These are phyloP conservation scores for Aotus griseimembra DNA, from an alignment of 2,797 vertebrate genomes.

Conservation along the genomic window DNA sequence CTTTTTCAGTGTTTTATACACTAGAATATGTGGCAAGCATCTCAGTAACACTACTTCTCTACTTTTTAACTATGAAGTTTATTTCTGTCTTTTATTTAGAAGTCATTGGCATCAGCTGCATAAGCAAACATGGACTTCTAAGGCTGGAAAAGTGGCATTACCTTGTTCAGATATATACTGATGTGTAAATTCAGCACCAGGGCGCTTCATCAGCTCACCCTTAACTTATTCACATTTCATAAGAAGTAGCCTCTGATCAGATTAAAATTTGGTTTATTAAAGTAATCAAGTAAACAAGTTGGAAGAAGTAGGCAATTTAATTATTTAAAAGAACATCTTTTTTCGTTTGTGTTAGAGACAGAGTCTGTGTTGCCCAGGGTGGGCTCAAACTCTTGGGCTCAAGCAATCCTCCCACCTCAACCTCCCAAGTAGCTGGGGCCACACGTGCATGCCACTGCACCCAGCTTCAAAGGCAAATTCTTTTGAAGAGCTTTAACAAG, in stretches of 20 bases:
- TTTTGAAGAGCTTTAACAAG: slow-evolving; percentile 28
- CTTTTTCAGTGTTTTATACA: slow-evolving; percentile 20
- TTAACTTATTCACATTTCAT: slow-evolving; percentile 43
- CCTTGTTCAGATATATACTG: not conserved
- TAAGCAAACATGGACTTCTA: not conserved
- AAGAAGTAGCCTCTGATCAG: not conserved
- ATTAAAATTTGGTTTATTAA: slow-evolving; percentile 28
- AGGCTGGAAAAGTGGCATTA: not conserved
- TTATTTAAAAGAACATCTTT: not conserved
- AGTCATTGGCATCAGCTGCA: not conserved
- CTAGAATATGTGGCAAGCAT: slow-evolving; percentile 39
- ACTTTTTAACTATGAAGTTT: slow-evolving; percentile 31
- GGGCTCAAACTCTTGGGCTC: not conserved
- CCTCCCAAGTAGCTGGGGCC: not conserved
- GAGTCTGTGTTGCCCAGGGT: not conserved
- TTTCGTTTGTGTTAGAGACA: not conserved
- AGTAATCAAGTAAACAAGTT: not conserved
- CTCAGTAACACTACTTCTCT: not conserved
- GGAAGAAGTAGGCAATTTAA: not conserved
- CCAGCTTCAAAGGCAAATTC: not conserved
- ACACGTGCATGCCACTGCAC: not conserved
- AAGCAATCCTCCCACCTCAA: not conserved
- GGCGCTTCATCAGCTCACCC: not conserved
- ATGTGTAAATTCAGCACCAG: not conserved
- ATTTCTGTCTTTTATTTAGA: slow-evolving; percentile 44